Conservation (phyloP, 2,888 invertebrate species). For the Acanthosepion lycidas region DNA sequence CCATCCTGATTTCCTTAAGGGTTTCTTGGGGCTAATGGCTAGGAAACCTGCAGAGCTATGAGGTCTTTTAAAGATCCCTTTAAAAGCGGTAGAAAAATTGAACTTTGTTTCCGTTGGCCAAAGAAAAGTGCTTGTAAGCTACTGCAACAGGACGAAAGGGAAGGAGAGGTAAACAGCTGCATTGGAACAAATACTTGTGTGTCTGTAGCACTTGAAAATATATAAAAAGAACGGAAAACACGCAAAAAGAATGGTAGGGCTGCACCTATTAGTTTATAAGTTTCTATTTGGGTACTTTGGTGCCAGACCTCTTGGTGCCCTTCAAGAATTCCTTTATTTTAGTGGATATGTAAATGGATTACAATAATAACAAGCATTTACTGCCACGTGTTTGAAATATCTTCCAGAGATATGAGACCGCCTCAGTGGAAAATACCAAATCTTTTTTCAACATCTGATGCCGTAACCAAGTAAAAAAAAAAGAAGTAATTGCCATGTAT, state of each 20-base stretch:
- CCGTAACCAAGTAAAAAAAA: background rate
- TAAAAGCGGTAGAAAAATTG: background rate
- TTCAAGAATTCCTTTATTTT: conserved; percentile 16
- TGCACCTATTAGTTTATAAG: background rate
- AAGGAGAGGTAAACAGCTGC: background rate
- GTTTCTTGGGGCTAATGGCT: background rate
- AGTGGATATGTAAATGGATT: background rate
- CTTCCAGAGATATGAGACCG: background rate
- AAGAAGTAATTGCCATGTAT: background rate
- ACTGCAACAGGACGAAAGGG: background rate
- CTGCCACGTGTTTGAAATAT: conserved; percentile 22
- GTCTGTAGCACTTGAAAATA: background rate
- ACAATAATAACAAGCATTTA: conserved; percentile 33
- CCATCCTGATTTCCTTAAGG: background rate
- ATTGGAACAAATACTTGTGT: background rate
- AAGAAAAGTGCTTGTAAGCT: background rate
- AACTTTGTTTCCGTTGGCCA: background rate
- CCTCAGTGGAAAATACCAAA: background rate
- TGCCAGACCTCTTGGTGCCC: conserved; percentile 33
- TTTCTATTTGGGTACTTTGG: background rate
- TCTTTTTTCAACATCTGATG: background rate
- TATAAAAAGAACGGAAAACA: background rate
- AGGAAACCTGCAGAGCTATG: background rate
- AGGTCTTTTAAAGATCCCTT: background rate
- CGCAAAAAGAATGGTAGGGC: background rate